Evolutionary conservation across 2,113 vertebrate genomes (phyloP).

Genomic region (Mustela nigripes): DNA sequence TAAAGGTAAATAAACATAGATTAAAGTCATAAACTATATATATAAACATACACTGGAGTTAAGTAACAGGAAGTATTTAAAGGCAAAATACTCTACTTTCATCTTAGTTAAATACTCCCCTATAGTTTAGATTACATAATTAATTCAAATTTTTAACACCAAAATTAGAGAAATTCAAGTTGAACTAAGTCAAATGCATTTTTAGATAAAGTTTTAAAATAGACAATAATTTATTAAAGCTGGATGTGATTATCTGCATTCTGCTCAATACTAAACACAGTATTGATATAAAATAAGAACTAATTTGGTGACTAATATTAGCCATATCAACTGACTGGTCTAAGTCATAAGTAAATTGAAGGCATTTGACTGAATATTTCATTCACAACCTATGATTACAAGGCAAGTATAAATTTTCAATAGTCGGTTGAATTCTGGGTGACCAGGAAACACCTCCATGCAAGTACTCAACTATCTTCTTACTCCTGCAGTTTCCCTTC

Average conservation of each 20-base stretch:
- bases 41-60: background rate
- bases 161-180: slow-evolving; percentile 4
- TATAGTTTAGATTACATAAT: background rate
- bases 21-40: slow-evolving; percentile 26
- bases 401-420: background rate
- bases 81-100: slow-evolving; percentile 42
- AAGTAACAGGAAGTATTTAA: slow-evolving; percentile 36
- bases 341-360: background rate
- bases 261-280: background rate
- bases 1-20: slow-evolving; percentile 43
- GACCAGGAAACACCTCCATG: background rate
- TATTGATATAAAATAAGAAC: background rate
- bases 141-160: slow-evolving; percentile 48
- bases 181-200: background rate
- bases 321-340: background rate
- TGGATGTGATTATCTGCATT: background rate
- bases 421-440: background rate
- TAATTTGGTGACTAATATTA: background rate
- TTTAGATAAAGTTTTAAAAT: background rate
- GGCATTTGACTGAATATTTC: background rate
- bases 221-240: background rate
- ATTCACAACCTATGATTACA: slow-evolving; percentile 9
- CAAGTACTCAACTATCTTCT: background rate
- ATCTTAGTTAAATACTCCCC: slow-evolving; percentile 4
- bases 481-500: background rate